Percentiles rank a stretch among this genome's conserved stretches.
Evolutionary conservation across 92 coral and sea anemone genomes (phyloP).

Genomic region (Paragorgia papillata): DNA sequence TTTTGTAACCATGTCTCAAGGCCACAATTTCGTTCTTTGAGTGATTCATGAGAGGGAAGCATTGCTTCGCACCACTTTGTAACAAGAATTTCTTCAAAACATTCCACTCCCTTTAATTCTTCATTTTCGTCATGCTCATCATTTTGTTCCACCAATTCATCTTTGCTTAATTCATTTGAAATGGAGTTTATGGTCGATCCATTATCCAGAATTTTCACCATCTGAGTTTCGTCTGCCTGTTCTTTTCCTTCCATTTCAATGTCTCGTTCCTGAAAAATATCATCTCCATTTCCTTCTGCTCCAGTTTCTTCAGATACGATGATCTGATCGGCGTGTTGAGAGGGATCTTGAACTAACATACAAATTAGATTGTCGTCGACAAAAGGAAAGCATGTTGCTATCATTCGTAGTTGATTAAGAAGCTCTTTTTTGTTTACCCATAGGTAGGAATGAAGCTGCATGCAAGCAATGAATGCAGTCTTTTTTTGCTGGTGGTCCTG

Average conservation of each 20-base stretch:
- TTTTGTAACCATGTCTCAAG: conserved; percentile 63
- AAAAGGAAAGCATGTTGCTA: too few species aligned
- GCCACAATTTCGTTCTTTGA: conserved; percentile 52
- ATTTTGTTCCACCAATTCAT: not conserved
- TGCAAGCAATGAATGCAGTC: conserved; percentile 39
- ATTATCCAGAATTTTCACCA: too few species aligned
- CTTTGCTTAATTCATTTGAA: not conserved
- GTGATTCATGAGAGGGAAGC: conserved; percentile 65
- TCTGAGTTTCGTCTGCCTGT: too few species aligned
- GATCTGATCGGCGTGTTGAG: too few species aligned
- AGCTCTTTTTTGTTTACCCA: conserved; percentile 67
- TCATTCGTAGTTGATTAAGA: conserved; percentile 62
- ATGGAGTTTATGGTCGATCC: not conserved
- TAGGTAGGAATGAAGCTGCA: conserved; percentile 67
- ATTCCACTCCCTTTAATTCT: conserved; percentile 10
- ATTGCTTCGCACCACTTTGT: conserved; percentile 64
- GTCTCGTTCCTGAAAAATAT: too few species aligned
- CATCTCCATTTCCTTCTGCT: conserved; percentile 1
- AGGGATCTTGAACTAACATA: too few species aligned
- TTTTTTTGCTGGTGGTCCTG: conserved; percentile 30
- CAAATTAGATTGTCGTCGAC: too few species aligned
- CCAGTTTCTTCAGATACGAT: not conserved
- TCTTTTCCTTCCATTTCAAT: too few species aligned
- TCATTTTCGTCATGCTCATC: conserved; percentile 1
- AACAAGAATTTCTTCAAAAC: conserved; percentile 41